These are phyloP conservation scores for Vanessa tameamea DNA, from an alignment of 1,140 invertebrate species.

Conservation along the genomic window DNA sequence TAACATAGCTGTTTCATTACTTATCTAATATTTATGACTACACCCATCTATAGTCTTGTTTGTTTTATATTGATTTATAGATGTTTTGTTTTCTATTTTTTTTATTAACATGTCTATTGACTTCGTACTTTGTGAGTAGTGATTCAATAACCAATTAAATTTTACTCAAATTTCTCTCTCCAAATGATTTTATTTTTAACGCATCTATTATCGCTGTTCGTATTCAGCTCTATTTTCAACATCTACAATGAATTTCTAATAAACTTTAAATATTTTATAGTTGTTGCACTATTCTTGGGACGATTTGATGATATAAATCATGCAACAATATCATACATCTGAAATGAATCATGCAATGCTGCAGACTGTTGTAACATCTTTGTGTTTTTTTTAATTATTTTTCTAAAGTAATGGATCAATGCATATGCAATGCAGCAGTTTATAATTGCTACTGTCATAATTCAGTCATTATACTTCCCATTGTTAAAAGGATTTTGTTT, in stretches of 20 bases:
- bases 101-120: not conserved
- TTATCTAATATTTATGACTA: not conserved
- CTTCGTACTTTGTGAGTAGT: not conserved
- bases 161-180: not conserved
- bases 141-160: not conserved
- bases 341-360: not conserved
- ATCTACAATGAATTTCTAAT: not conserved
- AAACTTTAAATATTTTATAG: not conserved
- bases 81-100: not conserved
- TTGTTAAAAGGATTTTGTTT: not conserved
- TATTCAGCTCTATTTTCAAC: not conserved
- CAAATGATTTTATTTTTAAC: not conserved
- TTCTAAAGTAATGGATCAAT: not conserved
- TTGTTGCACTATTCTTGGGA: not conserved
- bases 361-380: not conserved
- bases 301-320: not conserved
- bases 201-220: not conserved
- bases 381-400: not conserved
- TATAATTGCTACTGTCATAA: not conserved
- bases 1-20: not conserved
- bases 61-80: not conserved
- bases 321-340: constrained; percentile 4
- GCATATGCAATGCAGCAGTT: not conserved
- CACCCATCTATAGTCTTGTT: not conserved
- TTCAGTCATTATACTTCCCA: constrained; percentile 1